These are phyloP conservation scores for Mormyrus proboscirostris DNA, from an alignment of 2,797 vertebrate species.

Conservation along the genomic window DNA sequence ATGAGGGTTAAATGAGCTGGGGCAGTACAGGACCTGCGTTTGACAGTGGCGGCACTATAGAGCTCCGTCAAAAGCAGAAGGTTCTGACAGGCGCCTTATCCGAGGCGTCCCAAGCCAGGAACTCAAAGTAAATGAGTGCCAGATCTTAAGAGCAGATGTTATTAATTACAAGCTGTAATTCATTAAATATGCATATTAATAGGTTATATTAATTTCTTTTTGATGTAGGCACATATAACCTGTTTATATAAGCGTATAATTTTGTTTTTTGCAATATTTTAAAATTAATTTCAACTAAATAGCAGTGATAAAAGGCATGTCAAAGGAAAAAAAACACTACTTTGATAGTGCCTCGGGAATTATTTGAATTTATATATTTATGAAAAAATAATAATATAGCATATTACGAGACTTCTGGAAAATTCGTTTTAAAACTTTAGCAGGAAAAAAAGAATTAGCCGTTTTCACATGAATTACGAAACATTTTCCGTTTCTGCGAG, in stretches of 20 bases:
- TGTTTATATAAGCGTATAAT: neutral
- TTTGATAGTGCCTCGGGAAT: neutral
- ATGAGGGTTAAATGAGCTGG: neutral
- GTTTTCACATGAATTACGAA: neutral
- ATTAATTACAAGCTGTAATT: neutral
- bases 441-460: neutral
- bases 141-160: neutral
- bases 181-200: neutral
- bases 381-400: neutral
- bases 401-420: neutral
- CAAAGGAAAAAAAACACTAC: neutral
- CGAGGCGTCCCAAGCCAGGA: slow-evolving; percentile 1
- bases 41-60: slow-evolving; percentile 50
- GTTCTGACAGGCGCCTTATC: slow-evolving; percentile 48
- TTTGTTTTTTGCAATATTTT: neutral
- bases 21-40: slow-evolving; percentile 37
- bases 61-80: slow-evolving; percentile 44
- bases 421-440: neutral
- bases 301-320: neutral
- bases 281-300: neutral
- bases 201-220: neutral
- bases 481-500: neutral
- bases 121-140: neutral
- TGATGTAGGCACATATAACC: neutral
- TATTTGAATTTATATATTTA: neutral